Conservation (phyloP, 2,888 invertebrate genomes). For the Chloroclystis v-ata region DNA sequence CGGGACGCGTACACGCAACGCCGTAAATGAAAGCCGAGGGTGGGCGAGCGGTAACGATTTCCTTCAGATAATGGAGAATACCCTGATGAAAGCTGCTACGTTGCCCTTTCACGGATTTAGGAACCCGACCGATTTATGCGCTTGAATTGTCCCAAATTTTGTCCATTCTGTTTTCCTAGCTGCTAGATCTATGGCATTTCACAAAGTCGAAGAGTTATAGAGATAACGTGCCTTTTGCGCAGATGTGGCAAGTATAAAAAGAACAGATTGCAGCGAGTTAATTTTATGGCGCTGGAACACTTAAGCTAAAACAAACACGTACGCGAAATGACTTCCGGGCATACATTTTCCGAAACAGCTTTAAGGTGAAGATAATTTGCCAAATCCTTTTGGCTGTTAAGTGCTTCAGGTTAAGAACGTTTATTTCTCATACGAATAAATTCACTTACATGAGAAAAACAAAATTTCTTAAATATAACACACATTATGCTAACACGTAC, state of each 20-base stretch:
- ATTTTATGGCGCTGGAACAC: conserved; percentile 53
- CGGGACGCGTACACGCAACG: conserved; percentile 74
- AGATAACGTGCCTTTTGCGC: conserved; percentile 51
- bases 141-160: conserved; percentile 57
- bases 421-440: no score
- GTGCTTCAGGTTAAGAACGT: no score
- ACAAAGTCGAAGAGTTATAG: conserved; percentile 48
- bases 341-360: conserved; percentile 53
- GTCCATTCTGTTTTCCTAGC: conserved; percentile 56
- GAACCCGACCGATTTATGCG: conserved; percentile 63
- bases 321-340: conserved; percentile 53
- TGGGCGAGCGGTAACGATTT: conserved; percentile 74
- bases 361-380: conserved; percentile 56
- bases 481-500: no score
- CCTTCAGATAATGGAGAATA: conserved; percentile 75
- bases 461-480: no score
- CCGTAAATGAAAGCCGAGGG: conserved; percentile 71
- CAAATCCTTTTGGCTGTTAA: conserved; percentile 51
- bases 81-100: conserved; percentile 73
- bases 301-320: conserved; percentile 63
- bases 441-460: no score
- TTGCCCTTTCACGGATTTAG: conserved; percentile 71
- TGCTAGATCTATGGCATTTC: conserved; percentile 46
- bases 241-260: conserved; percentile 50
- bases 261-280: conserved; percentile 50